Conservation (phyloP, 1,140 invertebrate genomes). For the Aricia agestis region DNA sequence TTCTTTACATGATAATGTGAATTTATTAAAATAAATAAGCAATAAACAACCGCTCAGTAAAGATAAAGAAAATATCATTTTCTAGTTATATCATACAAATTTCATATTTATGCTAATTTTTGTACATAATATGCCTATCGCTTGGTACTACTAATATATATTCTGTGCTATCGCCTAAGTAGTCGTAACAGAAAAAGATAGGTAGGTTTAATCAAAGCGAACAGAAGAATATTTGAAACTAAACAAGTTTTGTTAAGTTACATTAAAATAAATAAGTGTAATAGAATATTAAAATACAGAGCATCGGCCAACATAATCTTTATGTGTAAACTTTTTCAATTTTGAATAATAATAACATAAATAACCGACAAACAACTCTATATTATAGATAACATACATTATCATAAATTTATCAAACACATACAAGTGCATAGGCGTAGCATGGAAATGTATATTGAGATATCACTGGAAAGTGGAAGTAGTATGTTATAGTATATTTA, state of each 20-base stretch:
- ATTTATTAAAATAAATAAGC: constrained; percentile 1
- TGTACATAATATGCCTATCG: neutral
- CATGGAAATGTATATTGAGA: neutral
- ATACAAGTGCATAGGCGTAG: constrained; percentile 1
- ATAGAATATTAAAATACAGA: neutral
- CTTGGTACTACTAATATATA: too few species aligned
- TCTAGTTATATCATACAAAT: neutral
- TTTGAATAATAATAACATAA: neutral
- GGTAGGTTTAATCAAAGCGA: neutral
- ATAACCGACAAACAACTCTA: constrained; percentile 2
- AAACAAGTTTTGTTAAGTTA: neutral
- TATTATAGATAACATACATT: constrained; percentile 6
- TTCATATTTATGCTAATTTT: neutral
- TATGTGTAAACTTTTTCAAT: neutral
- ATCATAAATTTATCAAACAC: neutral
- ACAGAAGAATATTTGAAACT: neutral
- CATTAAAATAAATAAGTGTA: neutral
- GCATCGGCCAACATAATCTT: neutral
- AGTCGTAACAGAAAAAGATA: neutral
- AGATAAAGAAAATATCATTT: neutral
- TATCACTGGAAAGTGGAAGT: neutral
- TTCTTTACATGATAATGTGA: neutral
- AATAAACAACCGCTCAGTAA: neutral
- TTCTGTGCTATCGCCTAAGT: too few species aligned
- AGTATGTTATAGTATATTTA: constrained; percentile 1